Conservation (phyloP, 2,797 vertebrate genomes). For the Distichodus sexfasciatus region DNA sequence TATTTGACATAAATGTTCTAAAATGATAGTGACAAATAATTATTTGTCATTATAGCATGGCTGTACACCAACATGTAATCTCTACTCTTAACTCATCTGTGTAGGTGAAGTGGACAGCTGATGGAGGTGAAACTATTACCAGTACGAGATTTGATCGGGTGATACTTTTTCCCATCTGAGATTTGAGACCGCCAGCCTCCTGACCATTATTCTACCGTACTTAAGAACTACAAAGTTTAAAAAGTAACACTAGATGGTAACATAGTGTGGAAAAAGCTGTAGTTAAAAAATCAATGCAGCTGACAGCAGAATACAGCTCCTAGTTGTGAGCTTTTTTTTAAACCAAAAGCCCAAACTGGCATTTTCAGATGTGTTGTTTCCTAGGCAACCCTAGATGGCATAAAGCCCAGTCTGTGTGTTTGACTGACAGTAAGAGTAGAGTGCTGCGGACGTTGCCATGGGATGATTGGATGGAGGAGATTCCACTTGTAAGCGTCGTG, state of each 20-base stretch:
- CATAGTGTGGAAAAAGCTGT: background rate
- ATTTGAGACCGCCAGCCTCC: too few species aligned
- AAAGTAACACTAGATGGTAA: background rate
- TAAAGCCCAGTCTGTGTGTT: conserved; percentile 1
- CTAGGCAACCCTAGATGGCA: conserved; percentile 28
- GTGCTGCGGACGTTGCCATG: background rate
- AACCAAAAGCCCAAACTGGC: conserved; percentile 15
- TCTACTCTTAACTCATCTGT: too few species aligned
- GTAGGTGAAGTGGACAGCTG: too few species aligned
- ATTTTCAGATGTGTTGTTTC: conserved; percentile 33
- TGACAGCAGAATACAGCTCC: background rate
- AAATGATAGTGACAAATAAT: too few species aligned
- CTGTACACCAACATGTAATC: too few species aligned
- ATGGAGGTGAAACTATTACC: too few species aligned
- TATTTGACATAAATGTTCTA: too few species aligned
- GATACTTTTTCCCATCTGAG: too few species aligned
- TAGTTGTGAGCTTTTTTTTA: background rate
- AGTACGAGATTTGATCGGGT: too few species aligned
- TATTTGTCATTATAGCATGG: too few species aligned
- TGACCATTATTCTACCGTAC: too few species aligned
- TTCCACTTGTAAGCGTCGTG: conserved; percentile 15
- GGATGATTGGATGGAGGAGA: conserved; percentile 22
- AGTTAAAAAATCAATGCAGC: background rate
- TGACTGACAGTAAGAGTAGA: conserved; percentile 1
- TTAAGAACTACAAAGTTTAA: background rate